These are phyloP conservation scores for Drosophila prolongata DNA, from an alignment of 2,888 invertebrate species.

Conservation along the genomic window DNA sequence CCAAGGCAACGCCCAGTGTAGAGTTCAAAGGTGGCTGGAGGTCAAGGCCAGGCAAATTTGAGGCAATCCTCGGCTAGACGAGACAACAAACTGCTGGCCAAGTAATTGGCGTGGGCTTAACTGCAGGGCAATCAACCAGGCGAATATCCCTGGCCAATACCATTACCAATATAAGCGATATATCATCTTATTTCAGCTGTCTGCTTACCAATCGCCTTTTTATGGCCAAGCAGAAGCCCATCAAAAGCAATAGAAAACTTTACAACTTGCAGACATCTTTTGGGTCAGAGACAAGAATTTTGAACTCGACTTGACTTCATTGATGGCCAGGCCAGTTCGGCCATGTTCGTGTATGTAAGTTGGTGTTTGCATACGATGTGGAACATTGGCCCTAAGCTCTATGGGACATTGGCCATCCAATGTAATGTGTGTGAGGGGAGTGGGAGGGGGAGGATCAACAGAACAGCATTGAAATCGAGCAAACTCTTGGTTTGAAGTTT, in stretches of 20 bases:
- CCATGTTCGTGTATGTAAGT: constrained; percentile 15
- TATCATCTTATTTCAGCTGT: constrained; percentile 41
- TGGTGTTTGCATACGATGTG: constrained; percentile 39
- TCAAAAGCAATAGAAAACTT: constrained; percentile 52
- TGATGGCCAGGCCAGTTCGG: constrained; percentile 12
- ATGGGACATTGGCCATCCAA: constrained; percentile 32
- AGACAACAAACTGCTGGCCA: constrained; percentile 23
- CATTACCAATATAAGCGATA: constrained; percentile 31
- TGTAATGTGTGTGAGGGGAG: not conserved
- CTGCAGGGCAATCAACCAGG: constrained; percentile 23
- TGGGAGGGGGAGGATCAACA: not conserved
- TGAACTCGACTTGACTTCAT: constrained; percentile 48
- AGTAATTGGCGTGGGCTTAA: constrained; percentile 44
- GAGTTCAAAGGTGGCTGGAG: constrained; percentile 65
- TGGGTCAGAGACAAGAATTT: constrained; percentile 43
- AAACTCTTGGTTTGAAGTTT: constrained; percentile 47
- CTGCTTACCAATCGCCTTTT: constrained; percentile 37
- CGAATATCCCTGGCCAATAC: constrained; percentile 21
- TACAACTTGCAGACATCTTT: constrained; percentile 49
- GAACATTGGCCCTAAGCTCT: constrained; percentile 40
- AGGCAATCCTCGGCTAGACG: constrained; percentile 28
- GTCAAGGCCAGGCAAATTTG: constrained; percentile 50
- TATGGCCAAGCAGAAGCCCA: constrained; percentile 36
- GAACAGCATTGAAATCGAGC: constrained; percentile 35
- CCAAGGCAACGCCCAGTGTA: constrained; percentile 43